Percentiles rank a stretch among this genome's conserved stretches.
phyloP scores from a whole-genome alignment of 2,113 vertebrate species.

The Rhea americana region DNA sequence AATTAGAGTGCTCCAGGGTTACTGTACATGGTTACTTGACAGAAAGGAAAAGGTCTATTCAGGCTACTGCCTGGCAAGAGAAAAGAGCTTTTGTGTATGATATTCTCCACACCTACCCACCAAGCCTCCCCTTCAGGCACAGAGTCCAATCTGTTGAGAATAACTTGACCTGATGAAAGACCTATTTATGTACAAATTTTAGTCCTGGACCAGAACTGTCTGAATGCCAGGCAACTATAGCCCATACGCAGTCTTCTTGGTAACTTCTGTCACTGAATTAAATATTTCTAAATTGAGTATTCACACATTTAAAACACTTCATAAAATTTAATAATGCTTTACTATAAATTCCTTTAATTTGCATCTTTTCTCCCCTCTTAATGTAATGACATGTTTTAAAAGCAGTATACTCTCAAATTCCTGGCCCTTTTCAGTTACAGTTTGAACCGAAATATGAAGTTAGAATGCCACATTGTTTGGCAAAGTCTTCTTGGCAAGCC shows the following conservation, averaged over 20 bases:
- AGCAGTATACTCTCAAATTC: neutral
- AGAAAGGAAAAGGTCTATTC: constrained; percentile 26
- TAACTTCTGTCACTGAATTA: neutral
- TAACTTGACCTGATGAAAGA: constrained; percentile 24
- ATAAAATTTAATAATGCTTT: neutral
- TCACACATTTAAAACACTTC: neutral
- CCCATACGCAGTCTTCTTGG: neutral
- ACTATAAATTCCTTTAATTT: neutral
- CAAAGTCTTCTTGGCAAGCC: neutral
- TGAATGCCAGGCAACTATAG: neutral
- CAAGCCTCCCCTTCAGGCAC: constrained; percentile 55
- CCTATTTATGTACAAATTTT: constrained; percentile 29
- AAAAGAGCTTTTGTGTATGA: neutral
- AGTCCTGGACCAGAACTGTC: neutral
- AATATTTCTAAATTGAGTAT: neutral
- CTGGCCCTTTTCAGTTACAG: constrained; percentile 9
- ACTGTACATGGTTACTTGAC: constrained; percentile 42
- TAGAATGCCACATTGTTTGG: neutral
- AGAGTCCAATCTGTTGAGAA: constrained; percentile 61
- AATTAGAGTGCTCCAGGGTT: constrained; percentile 68
- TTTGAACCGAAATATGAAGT: constrained; percentile 30
- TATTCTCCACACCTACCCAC: constrained; percentile 2
- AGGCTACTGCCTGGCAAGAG: constrained; percentile 36
- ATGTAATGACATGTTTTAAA: neutral
- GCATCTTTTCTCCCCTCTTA: neutral